Base-by-base conservation (phyloP, 2,113 vertebrate species). In the Paraplagusia blochii region DNA sequence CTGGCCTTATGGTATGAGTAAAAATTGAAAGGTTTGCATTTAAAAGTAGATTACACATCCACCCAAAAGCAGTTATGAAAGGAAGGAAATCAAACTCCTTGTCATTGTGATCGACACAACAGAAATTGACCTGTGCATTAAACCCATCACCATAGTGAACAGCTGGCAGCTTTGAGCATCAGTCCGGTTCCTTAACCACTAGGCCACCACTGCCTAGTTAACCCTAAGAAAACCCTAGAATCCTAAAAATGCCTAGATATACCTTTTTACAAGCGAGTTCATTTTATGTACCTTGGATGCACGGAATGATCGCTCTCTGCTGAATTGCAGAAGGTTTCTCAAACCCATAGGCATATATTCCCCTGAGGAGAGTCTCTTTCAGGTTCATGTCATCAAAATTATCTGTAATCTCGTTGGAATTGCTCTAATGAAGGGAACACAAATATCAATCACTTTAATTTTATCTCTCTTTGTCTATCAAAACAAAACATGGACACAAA, bases 321-420 rank as follows among this genome's bases (percentile, higher is more conserved):
- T 99, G 97, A 89, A 99, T 98, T 65, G 97, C 96, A n/a, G 96
- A 99, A 42, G 97, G 96, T 68, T 99, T 99, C 87, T 99, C 96
- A 93, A 99, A 99, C 87, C 97, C 97, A 61, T 98, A 98, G 5
- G 97, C 96, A 72, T 98, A 99, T 78, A 98, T 99, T 63, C 96
- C 97, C 55, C 96, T 91, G 17, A 99, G 91, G 66, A 99, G 95
- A 57, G 95, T 93, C 86, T 99, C 97, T 85, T 98, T 99, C 80
- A 99, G 89, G 74, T 93, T 95, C 97, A 99, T 99, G 85, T 98
- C 94, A 90, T 98, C 97, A 77, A 98, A 99, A 84, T 97, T 98
- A 86, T 99, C 96, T 44, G 95, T 95, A 82, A 98, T 98, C 74
- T 98, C 96, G 72, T 93, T 98, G 96, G 95, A 98, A 83, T 98